Base-by-base conservation (phyloP, 2,797 vertebrate species). In the Gastrophryne carolinensis region DNA sequence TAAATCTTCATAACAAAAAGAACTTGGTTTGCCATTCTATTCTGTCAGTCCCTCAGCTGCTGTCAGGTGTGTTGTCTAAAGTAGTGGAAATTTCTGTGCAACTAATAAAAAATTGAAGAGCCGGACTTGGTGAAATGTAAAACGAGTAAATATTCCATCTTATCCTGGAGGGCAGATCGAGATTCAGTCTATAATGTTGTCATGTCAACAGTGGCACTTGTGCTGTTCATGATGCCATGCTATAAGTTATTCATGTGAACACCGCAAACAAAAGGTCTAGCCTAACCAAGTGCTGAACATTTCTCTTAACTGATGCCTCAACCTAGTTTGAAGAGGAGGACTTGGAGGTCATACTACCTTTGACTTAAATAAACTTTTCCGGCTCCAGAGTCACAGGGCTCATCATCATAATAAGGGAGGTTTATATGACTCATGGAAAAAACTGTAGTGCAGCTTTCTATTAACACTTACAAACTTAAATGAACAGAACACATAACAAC, bases 71-170 rank as follows among this genome's bases (percentile, higher is more conserved):
- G 83, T 86, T 87, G 81, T 82, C 79, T 90, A 90, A 91, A 89
- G 90, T 88, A 93, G 92, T 97, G 95, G 95, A 97, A 96, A 94
- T 94, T 92, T 84, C 84, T 86, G 84, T 92, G 94, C 93, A 93
- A 81, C 89, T 96, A 93, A 98, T 97, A 92, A 97, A 96, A 98
- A 95, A 93, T 98, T 94, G 87, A 98, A 82, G 61, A 91, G 84
- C 82, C 69, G 78, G 30, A 90, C 90, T 91, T 90, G 85, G 89
- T 92, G 95, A 96, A 96, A 96, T 84, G 84, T 86, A 91, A 97
- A 95, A 88, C 75, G 54, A 89, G 86, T 86, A 91, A 90, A 92
- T 95, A 93, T 93, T 94, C 94, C 92, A 92, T 95, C 92, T 88
- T 95, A 92, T 95, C 86, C 91, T 76, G 58, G 87, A 93, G 89